Conservation (phyloP, 2,797 vertebrate species). For the Rhincodon typus region DNA sequence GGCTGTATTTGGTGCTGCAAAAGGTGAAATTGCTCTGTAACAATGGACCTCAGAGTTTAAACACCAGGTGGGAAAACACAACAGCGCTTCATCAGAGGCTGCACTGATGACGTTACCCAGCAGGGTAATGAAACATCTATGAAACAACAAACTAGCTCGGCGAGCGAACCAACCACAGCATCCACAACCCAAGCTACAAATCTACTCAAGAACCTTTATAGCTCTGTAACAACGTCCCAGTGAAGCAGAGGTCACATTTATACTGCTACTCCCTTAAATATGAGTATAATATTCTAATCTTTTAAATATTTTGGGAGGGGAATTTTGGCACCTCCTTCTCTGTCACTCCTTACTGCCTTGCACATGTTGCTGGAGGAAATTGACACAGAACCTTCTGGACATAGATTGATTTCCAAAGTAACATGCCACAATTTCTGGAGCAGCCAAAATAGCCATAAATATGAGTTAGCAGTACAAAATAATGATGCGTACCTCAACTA, state of each 20-base stretch:
- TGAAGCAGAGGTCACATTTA: not conserved
- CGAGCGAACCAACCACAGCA: too few relatives aligned
- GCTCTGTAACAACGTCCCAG: not conserved
- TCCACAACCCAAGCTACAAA: too few relatives aligned
- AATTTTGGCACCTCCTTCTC: not conserved
- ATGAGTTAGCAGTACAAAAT: too few relatives aligned
- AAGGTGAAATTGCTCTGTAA: not conserved
- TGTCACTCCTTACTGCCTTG: not conserved
- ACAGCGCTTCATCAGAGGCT: too few relatives aligned
- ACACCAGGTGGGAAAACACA: too few relatives aligned
- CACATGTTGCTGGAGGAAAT: too few relatives aligned
- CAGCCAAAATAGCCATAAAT: too few relatives aligned
- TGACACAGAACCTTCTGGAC: not conserved
- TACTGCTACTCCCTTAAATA: not conserved
- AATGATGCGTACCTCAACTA: not conserved
- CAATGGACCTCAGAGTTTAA: not conserved
- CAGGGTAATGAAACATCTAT: too few relatives aligned
- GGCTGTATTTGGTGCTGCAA: not conserved
- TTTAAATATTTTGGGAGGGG: not conserved
- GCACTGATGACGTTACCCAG: too few relatives aligned
- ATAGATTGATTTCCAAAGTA: not conserved
- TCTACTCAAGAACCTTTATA: not conserved
- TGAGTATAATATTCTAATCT: not conserved
- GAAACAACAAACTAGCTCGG: too few relatives aligned
- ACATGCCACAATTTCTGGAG: not conserved